Evolutionary conservation across 2,797 vertebrate genomes (phyloP).

Genomic region (Crenichthys baileyi): DNA sequence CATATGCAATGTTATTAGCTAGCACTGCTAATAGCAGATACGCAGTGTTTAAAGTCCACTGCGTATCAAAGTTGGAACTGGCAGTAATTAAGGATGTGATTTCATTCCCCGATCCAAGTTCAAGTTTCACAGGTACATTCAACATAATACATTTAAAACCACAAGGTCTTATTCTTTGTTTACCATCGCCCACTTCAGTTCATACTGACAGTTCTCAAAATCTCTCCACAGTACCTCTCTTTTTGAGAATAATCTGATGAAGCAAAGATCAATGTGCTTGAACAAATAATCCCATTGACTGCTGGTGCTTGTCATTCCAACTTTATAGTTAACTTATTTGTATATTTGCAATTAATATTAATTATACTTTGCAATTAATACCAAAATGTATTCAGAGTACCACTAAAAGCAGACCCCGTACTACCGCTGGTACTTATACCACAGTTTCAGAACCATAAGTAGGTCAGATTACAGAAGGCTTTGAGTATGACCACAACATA

Average conservation of each 20-base stretch:
- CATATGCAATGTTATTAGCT: too few relatives aligned
- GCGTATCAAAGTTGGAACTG: neutral
- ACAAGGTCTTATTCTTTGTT: neutral
- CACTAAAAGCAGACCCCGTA: neutral
- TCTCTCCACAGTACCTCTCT: neutral
- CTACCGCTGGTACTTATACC: neutral
- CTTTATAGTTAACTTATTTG: neutral
- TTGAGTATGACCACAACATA: constrained; percentile 36
- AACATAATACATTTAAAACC: neutral
- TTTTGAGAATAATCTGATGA: neutral
- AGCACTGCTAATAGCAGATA: neutral
- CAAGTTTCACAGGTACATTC: neutral
- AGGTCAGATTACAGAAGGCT: constrained; percentile 29
- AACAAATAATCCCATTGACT: neutral
- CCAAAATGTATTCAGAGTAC: neutral
- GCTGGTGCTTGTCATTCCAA: neutral
- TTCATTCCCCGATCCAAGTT: neutral
- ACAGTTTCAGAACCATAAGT: neutral
- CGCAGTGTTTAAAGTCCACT: neutral
- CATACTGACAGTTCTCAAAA: neutral
- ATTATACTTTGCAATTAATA: neutral
- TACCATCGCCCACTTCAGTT: too few relatives aligned
- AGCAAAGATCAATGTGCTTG: neutral
- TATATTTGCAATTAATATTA: too few relatives aligned
- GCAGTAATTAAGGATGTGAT: neutral